phyloP scores from a whole-genome alignment of 1,140 invertebrate genomes.

The Chymomyza costata region DNA sequence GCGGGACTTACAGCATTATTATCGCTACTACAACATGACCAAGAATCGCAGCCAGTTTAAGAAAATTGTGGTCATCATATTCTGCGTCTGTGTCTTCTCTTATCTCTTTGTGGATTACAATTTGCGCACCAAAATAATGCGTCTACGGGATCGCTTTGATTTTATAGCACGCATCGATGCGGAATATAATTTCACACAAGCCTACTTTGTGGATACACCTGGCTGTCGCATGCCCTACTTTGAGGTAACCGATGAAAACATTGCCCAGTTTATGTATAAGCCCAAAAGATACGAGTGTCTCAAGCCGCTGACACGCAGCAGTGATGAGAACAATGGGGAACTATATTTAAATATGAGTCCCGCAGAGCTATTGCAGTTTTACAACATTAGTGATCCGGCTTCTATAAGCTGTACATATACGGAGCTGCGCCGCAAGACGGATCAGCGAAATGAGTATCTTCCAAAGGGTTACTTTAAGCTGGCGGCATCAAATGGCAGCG shows the following conservation, averaged over 20 bases:
- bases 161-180: slow-evolving; percentile 62
- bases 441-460: slow-evolving; percentile 69
- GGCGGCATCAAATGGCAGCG: slow-evolving; percentile 70
- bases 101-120: slow-evolving; percentile 70
- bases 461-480: slow-evolving; percentile 59
- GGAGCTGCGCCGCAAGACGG: slow-evolving; percentile 77
- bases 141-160: slow-evolving; percentile 58
- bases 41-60: slow-evolving; percentile 61
- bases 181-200: slow-evolving; percentile 51
- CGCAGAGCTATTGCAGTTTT: slow-evolving; percentile 79
- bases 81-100: slow-evolving; percentile 63
- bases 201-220: slow-evolving; percentile 81
- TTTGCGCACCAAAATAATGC: slow-evolving; percentile 55
- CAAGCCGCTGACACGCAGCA: slow-evolving; percentile 74
- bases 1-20: slow-evolving; percentile 63
- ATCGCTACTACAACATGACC: slow-evolving; percentile 63
- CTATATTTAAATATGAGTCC: slow-evolving; percentile 80
- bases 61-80: slow-evolving; percentile 61
- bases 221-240: slow-evolving; percentile 88
- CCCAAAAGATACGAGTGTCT: slow-evolving; percentile 76
- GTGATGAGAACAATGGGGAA: slow-evolving; percentile 26
- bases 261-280: slow-evolving; percentile 73
- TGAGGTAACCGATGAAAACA: slow-evolving; percentile 81
- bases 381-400: slow-evolving; percentile 76
- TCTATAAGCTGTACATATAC: slow-evolving; percentile 80